These are phyloP conservation scores for Popillia japonica DNA, from an alignment of 1,140 invertebrate genomes.

Conservation along the genomic window DNA sequence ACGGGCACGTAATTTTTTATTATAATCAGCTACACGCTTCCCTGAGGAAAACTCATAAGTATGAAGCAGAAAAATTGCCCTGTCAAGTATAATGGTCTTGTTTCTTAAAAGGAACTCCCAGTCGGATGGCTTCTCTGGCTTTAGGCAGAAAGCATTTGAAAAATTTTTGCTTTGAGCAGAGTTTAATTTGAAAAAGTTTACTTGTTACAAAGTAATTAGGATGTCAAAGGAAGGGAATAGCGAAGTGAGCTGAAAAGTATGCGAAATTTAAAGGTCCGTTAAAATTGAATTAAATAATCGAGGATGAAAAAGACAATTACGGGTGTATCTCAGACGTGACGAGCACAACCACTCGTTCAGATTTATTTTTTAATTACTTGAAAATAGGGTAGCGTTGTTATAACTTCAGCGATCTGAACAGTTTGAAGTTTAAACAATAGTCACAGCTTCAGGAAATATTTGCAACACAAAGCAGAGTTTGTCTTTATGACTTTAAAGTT, in stretches of 20 bases:
- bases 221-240: background rate
- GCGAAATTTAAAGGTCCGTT: conserved; percentile 33
- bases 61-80: conserved; percentile 26
- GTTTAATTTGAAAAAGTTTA: conserved; percentile 34
- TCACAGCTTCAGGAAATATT: too few species aligned
- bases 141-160: conserved; percentile 26
- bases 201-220: conserved; percentile 34
- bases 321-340: background rate
- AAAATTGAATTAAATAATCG: conserved; percentile 35
- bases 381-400: background rate
- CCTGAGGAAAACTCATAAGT: background rate
- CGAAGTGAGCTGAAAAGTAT: conserved; percentile 21
- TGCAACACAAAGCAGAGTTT: too few species aligned
- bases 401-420: background rate
- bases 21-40: conserved; percentile 12
- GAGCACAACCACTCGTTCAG: background rate
- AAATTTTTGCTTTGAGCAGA: conserved; percentile 15
- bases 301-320: background rate
- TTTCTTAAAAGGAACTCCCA: background rate
- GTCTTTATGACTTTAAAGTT: too few species aligned
- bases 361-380: conserved; percentile 11
- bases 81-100: conserved; percentile 31
- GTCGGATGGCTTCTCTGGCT: background rate
- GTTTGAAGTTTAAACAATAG: too few species aligned
- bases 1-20: conserved; percentile 5